These are phyloP conservation scores for Matsumyia berberina DNA, from an alignment of 2,888 invertebrate genomes.

Conservation along the genomic window DNA sequence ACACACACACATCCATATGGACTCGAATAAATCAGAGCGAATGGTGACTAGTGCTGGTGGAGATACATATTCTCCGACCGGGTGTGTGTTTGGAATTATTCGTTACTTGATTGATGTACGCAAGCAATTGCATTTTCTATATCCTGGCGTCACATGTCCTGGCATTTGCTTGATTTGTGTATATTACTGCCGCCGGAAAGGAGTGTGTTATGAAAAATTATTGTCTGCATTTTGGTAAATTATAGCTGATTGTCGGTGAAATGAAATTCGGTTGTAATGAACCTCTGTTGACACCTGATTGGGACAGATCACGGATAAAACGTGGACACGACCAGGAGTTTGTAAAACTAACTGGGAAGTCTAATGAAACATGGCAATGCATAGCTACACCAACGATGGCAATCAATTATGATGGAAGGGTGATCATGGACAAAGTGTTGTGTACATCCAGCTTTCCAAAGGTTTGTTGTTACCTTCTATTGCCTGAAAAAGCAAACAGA, in stretches of 20 bases:
- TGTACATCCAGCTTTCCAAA: no score
- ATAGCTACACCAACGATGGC: neutral
- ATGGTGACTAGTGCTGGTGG: neutral
- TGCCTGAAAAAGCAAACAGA: no score
- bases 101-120: conserved; percentile 26
- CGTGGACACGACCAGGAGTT: neutral
- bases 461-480: no score
- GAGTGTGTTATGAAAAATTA: neutral
- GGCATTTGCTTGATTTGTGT: conserved; percentile 1
- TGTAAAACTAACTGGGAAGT: neutral
- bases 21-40: conserved; percentile 11
- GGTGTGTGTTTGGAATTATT: neutral
- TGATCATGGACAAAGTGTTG: neutral
- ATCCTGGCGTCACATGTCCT: neutral
- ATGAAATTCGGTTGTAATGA: neutral
- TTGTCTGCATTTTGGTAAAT: no score
- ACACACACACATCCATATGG: no score
- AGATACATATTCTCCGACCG: no score
- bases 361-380: neutral
- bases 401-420: neutral
- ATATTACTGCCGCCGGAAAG: neutral
- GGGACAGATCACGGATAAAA: neutral
- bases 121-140: conserved; percentile 1
- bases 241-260: neutral
- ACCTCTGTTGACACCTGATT: neutral